Evolutionary conservation across 1,140 invertebrate genomes (phyloP), one percentile per base, ranked within the genome.

Genomic region (Drosophila kanapiae): DNA sequence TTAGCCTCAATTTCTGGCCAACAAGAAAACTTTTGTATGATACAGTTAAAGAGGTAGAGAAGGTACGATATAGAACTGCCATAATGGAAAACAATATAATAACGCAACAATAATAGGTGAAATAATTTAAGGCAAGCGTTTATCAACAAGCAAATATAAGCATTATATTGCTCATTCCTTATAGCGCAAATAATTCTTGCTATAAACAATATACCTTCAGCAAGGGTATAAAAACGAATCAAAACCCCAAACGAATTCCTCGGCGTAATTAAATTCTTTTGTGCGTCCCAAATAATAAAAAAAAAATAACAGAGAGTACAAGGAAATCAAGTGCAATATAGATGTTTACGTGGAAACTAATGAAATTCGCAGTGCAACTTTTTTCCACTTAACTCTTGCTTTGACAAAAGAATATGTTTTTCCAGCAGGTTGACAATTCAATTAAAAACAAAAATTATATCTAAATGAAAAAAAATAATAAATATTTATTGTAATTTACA

Each of bases 1-100:
- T 80, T 58, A 76, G 78, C 76, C 76, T 71, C 60, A 14, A 61
- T 69, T 76, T 33, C 31, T 23, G 42, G 42, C 49, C 35, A 38
- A 56, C 43, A 47, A 10, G 14, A 6, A 33, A 48, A 29, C 35
- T n/a, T 63, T 14, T 56, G 31, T 29, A 14, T 23, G 35, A 6
- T 29, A 16, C 35, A 61, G 42, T 6, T 11, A 7, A 33, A 13
- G 10, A 4, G n/a, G n/a, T 6, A 23, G 40, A 43, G 40, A 14
- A 14, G 27, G 27, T 23, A 23, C 23, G 3, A 23, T 2, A 23
- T 23, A 23, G 23, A 23, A 23, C 1, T 3, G 23, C 23, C 23
- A 23, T 23, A 23, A 3, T 31, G 16, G 14, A 40, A 42, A n/a
- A 62, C 31, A 33, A 6, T 59, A 49, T 49, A 45, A 71, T 64